A percentile compares a stretch with the other conserved stretches of the same genome.
Conservation (phyloP, 92 coral and sea anemone genomes). For the Micromussa lordhowensis region DNA sequence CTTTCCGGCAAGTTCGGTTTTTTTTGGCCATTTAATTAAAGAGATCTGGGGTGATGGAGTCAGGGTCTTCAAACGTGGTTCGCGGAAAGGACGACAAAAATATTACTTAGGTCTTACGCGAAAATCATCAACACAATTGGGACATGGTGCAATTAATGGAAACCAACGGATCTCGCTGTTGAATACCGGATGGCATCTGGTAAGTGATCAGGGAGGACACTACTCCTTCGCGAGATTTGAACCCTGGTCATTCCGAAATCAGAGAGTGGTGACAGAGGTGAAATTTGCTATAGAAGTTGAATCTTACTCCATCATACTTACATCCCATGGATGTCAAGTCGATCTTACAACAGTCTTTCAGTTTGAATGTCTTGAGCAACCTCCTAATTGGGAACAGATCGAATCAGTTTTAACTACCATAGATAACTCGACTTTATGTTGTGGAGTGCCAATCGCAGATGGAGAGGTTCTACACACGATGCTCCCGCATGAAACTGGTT, state of each 20-base stretch:
- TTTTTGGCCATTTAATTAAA: constrained; percentile 21
- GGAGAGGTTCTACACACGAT: constrained; percentile 22
- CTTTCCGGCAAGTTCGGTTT: not conserved
- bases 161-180: too few species aligned
- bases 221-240: too few species aligned
- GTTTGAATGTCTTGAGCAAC: not conserved
- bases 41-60: constrained; percentile 51
- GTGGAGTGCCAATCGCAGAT: constrained; percentile 15
- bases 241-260: too few species aligned
- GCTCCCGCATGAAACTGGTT: constrained; percentile 17
- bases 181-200: too few species aligned
- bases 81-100: constrained; percentile 13
- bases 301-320: not conserved
- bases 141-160: too few species aligned
- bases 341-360: constrained; percentile 5
- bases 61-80: constrained; percentile 12
- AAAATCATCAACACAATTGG: constrained; percentile 5
- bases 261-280: too few species aligned
- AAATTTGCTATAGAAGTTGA: too few species aligned
- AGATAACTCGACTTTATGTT: constrained; percentile 14
- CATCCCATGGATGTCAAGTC: constrained; percentile 21
- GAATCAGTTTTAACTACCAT: constrained; percentile 1
- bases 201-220: too few species aligned
- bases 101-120: constrained; percentile 21
- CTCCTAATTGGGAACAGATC: not conserved